Evolutionary conservation across 2,113 vertebrate genomes (phyloP).

Genomic region (Forbesichthys papilliferus): DNA sequence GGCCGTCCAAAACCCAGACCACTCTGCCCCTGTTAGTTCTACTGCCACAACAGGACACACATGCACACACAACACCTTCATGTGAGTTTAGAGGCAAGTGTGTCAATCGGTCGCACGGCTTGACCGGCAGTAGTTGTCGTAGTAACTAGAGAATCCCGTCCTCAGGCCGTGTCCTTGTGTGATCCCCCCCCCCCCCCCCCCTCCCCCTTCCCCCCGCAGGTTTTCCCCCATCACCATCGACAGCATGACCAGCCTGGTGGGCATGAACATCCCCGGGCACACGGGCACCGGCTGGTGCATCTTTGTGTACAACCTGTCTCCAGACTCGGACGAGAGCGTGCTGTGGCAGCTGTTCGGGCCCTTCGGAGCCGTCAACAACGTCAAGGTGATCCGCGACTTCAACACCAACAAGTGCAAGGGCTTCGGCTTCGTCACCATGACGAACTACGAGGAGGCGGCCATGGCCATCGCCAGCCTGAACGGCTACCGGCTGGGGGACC

Average conservation of each 20-base stretch:
- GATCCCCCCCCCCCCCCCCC: constrained; percentile 16
- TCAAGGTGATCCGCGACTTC: constrained; percentile 99
- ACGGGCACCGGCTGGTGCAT: constrained; percentile 99
- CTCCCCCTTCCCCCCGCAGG: constrained; percentile 78
- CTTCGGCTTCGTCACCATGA: constrained; percentile 99
- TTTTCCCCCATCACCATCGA: constrained; percentile 99
- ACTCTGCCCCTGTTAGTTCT: too few relatives aligned
- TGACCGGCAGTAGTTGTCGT: too few relatives aligned
- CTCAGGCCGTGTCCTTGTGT: constrained; percentile 4
- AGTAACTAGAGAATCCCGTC: background rate
- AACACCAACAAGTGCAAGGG: constrained; percentile 99
- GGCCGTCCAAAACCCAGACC: too few relatives aligned
- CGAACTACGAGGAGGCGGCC: constrained; percentile 99
- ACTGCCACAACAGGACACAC: constrained; percentile 14
- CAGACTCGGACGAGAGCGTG: constrained; percentile 98
- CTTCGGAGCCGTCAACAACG: constrained; percentile 98
- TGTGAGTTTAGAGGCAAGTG: too few relatives aligned
- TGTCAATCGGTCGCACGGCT: too few relatives aligned
- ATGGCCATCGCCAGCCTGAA: constrained; percentile 99
- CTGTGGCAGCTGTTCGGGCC: constrained; percentile 99
- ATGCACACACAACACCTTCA: constrained; percentile 14
- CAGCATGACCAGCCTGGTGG: constrained; percentile 98
- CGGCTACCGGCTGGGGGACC: constrained; percentile 98
- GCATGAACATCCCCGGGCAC: constrained; percentile 99
- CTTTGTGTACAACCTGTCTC: constrained; percentile 99